phyloP scores from a whole-genome alignment of 2,797 vertebrate species.

The Rhincodon typus region DNA sequence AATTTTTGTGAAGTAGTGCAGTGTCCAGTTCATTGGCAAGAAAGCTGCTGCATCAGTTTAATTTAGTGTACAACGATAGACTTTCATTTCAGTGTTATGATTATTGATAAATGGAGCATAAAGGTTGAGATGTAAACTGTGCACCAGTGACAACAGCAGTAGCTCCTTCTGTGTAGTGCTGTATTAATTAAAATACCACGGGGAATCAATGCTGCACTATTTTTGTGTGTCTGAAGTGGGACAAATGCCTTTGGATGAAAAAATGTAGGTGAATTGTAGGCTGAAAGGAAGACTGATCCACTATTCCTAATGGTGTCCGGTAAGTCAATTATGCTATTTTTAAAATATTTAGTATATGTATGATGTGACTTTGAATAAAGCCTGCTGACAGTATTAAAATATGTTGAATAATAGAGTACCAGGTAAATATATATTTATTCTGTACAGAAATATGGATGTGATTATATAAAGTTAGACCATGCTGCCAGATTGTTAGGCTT shows the following conservation, averaged over 20 bases:
- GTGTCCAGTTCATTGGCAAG: neutral
- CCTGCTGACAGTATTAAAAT: neutral
- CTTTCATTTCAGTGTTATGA: slow-evolving; percentile 4
- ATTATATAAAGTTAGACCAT: neutral
- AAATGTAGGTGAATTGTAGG: neutral
- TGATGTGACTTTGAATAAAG: neutral
- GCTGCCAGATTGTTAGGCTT: neutral
- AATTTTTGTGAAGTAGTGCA: neutral
- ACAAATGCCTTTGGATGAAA: neutral
- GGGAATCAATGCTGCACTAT: neutral
- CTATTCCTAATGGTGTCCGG: neutral
- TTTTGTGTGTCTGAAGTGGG: neutral
- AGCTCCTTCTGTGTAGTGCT: neutral
- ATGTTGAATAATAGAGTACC: neutral
- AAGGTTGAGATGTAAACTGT: neutral
- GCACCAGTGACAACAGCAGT: slow-evolving; percentile 4
- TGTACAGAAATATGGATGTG: neutral
- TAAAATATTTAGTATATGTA: neutral
- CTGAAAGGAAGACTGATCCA: neutral
- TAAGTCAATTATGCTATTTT: neutral
- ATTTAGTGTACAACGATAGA: neutral
- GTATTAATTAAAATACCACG: slow-evolving; percentile 25
- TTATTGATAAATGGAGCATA: slow-evolving; percentile 19
- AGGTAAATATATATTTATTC: neutral
- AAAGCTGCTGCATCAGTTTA: neutral